Percentiles rank a stretch among this genome's conserved stretches.
These are phyloP conservation scores for Peromyscus californicus DNA, from an alignment of 2,113 vertebrate species.

Conservation along the genomic window DNA sequence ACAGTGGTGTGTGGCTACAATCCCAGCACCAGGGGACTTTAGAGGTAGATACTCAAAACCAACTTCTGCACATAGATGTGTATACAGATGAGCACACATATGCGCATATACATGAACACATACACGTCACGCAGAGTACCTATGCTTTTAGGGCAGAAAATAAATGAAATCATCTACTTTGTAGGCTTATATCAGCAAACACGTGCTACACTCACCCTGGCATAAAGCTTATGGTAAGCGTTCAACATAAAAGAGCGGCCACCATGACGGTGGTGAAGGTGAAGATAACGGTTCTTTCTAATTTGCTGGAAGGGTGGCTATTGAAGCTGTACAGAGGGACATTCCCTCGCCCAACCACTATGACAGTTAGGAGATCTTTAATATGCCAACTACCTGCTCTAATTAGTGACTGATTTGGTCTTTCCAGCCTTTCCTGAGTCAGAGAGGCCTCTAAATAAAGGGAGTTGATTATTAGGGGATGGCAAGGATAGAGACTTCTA, in stretches of 20 bases:
- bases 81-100: neutral
- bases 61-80: neutral
- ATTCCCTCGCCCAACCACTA: neutral
- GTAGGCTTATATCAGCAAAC: neutral
- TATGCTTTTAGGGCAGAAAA: neutral
- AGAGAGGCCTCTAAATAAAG: constrained; percentile 9
- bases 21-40: neutral
- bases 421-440: neutral
- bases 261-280: neutral
- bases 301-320: neutral
- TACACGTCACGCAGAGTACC: neutral
- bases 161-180: neutral
- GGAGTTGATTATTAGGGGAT: neutral
- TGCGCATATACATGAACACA: no score
- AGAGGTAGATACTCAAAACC: neutral
- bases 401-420: neutral
- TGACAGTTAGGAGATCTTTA: neutral
- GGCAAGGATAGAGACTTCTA: neutral
- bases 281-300: neutral
- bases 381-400: neutral
- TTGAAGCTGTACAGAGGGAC: no score
- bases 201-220: neutral
- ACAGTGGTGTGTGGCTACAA: neutral
- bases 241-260: neutral
- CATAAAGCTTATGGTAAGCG: neutral